Evolutionary conservation across 2,113 vertebrate genomes (phyloP).

Genomic region (Poicephalus gulielmi): DNA sequence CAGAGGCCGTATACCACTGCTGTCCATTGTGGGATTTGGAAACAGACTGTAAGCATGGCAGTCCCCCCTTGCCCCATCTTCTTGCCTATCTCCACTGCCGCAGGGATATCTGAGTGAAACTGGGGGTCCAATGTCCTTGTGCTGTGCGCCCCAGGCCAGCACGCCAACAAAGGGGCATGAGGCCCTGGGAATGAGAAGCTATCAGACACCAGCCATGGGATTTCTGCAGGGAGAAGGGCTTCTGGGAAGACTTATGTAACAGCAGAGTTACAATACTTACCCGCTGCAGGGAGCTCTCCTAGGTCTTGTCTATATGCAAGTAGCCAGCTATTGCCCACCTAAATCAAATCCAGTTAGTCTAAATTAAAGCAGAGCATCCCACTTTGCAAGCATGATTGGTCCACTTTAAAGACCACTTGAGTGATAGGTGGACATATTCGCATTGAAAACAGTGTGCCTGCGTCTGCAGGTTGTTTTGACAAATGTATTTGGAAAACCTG

Average conservation of each 20-base stretch:
- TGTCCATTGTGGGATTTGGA: not conserved
- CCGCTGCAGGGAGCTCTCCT: not conserved
- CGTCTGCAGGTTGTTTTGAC: not conserved
- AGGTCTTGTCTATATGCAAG: not conserved
- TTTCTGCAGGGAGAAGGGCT: not conserved
- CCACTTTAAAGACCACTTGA: not conserved
- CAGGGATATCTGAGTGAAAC: not conserved
- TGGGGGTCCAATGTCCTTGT: not conserved
- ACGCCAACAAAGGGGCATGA: not conserved
- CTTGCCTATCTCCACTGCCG: fast-evolving
- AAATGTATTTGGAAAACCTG: not conserved
- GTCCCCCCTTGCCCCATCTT: not conserved
- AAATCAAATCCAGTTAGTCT: not conserved
- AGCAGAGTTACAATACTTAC: not conserved
- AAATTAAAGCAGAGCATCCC: not conserved
- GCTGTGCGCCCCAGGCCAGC: not conserved
- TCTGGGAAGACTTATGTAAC: not conserved
- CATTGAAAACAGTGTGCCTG: not conserved
- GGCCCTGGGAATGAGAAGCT: not conserved
- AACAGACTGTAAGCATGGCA: not conserved
- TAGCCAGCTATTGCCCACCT: not conserved
- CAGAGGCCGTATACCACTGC: not conserved
- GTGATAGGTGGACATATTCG: not conserved
- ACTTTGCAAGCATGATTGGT: not conserved
- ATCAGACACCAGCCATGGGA: fast-evolving